Percentiles rank a stretch among this genome's conserved stretches.
Conservation (phyloP, 2,113 vertebrate genomes). For the Dromaius novaehollandiae region DNA sequence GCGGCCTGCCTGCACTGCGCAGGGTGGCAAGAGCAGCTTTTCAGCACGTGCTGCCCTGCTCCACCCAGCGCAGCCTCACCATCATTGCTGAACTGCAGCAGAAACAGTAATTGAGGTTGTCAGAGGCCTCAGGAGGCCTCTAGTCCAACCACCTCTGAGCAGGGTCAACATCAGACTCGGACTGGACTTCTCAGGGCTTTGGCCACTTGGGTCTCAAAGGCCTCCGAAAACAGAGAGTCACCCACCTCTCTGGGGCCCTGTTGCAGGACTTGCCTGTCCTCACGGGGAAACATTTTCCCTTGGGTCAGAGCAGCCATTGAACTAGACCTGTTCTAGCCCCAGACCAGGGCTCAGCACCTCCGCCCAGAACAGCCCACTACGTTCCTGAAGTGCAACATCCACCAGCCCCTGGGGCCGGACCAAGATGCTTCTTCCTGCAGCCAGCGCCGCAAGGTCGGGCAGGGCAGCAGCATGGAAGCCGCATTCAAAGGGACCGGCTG, state of each 20-base stretch:
- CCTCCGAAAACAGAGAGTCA: not conserved
- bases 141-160: not conserved
- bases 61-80: not conserved
- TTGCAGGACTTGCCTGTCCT: not conserved
- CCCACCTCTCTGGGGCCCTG: not conserved
- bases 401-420: no score
- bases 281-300: not conserved
- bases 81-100: not conserved
- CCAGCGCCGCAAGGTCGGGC: not conserved
- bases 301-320: no score
- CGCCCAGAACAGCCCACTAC: not conserved
- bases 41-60: no score
- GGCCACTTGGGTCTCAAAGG: no score
- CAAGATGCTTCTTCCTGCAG: not conserved
- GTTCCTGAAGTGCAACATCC: accelerated
- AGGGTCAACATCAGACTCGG: accelerated
- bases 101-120: accelerated
- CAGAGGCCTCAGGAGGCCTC: not conserved
- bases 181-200: not conserved
- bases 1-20: no score
- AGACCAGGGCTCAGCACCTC: not conserved
- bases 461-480: accelerated
- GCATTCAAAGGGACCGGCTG: accelerated
- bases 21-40: not conserved
- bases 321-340: not conserved